Conservation (phyloP, 2,113 vertebrate genomes). For the Chrysochloris asiatica region DNA sequence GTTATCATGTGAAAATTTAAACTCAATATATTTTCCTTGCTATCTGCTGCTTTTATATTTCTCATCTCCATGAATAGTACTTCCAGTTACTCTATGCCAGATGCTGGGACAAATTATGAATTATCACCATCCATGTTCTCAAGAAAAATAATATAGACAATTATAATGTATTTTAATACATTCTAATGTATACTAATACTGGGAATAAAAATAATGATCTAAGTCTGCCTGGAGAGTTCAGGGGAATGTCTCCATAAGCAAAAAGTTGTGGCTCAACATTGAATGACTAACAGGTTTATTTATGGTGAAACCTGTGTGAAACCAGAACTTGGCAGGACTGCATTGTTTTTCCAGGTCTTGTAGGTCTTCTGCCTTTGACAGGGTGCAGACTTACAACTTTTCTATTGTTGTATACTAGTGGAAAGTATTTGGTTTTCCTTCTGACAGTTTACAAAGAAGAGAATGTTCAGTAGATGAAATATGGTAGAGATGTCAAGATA, state of each 20-base stretch:
- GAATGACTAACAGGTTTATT: background rate
- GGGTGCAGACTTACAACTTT: background rate
- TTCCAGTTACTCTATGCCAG: background rate
- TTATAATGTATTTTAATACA: background rate
- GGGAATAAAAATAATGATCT: background rate
- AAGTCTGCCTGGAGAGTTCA: background rate
- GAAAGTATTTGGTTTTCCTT: background rate
- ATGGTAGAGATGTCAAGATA: too few relatives aligned
- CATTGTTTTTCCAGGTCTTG: too few relatives aligned
- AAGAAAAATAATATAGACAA: too few relatives aligned
- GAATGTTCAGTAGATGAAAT: too few relatives aligned
- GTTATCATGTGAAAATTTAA: background rate
- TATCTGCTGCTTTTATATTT: background rate
- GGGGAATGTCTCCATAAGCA: too few relatives aligned
- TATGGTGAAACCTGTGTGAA: background rate
- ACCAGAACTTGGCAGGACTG: background rate
- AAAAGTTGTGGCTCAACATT: too few relatives aligned
- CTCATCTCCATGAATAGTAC: background rate
- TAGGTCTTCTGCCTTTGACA: background rate
- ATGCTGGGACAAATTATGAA: background rate
- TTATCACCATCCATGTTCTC: background rate
- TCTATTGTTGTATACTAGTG: background rate
- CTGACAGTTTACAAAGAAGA: too few relatives aligned
- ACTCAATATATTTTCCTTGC: background rate
- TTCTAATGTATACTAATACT: constrained; percentile 12